These are phyloP conservation scores for Drosophila rellima DNA, from an alignment of 2,888 invertebrate genomes.

Conservation along the genomic window DNA sequence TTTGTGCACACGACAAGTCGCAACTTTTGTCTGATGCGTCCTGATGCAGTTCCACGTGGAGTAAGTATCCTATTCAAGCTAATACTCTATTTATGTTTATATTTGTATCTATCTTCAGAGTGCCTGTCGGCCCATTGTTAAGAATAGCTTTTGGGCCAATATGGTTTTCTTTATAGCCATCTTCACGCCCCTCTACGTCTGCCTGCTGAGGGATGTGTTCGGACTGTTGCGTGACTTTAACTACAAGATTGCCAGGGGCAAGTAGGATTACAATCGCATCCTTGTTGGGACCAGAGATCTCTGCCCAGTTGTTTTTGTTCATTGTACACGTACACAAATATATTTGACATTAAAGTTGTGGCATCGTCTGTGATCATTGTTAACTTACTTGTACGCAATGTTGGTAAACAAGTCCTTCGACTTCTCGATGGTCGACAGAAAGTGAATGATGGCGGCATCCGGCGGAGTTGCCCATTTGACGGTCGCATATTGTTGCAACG, in stretches of 20 bases:
- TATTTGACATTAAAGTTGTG: conserved; percentile 2
- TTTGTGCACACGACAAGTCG: conserved; percentile 53
- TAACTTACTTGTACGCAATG: conserved; percentile 89
- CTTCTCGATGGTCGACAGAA: conserved; percentile 89
- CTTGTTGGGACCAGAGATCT: not conserved
- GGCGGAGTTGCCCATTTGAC: conserved; percentile 88
- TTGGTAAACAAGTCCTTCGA: conserved; percentile 94
- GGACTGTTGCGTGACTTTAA: conserved; percentile 52
- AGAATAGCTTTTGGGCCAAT: conserved; percentile 57
- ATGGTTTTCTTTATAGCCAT: conserved; percentile 74
- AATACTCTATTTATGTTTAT: not conserved
- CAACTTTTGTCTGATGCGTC: conserved; percentile 49
- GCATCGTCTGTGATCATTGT: not conserved
- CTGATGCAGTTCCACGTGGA: conserved; percentile 38
- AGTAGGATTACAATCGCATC: conserved; percentile 12
- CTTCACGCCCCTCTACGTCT: conserved; percentile 75
- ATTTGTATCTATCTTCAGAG: conserved; percentile 1
- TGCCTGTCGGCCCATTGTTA: conserved; percentile 43
- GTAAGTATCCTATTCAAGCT: conserved; percentile 34
- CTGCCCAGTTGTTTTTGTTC: not conserved
- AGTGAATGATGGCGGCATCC: conserved; percentile 88
- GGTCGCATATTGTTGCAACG: conserved; percentile 86
- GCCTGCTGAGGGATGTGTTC: conserved; percentile 67
- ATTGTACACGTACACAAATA: not conserved
- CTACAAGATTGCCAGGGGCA: conserved; percentile 42